These are phyloP conservation scores for Carabus problematicus DNA, from an alignment of 2,888 invertebrate genomes.

Conservation along the genomic window DNA sequence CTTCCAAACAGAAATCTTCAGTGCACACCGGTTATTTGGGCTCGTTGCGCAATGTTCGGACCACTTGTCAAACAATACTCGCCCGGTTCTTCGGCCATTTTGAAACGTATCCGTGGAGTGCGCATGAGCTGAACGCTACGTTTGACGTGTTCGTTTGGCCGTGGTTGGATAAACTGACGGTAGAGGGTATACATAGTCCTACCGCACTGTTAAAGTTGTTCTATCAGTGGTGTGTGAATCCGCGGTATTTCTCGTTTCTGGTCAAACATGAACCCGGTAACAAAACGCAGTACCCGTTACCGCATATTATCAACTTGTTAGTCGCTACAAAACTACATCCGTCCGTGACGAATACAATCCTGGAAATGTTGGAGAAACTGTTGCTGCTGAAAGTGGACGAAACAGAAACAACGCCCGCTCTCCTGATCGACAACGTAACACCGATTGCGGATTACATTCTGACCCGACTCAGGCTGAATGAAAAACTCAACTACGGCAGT, in stretches of 20 bases:
- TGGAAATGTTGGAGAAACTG: slow-evolving; percentile 78
- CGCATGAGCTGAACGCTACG: slow-evolving; percentile 74
- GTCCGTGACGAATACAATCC: slow-evolving; percentile 71
- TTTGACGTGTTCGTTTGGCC: slow-evolving; percentile 86
- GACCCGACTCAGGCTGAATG: slow-evolving; percentile 53
- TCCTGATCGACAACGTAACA: slow-evolving; percentile 58
- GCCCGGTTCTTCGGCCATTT: slow-evolving; percentile 82
- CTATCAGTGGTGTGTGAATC: slow-evolving; percentile 79
- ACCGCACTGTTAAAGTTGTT: slow-evolving; percentile 84
- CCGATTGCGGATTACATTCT: slow-evolving; percentile 52
- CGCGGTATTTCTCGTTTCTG: slow-evolving; percentile 77
- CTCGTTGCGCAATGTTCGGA: slow-evolving; percentile 71
- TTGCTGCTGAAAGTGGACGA: slow-evolving; percentile 71
- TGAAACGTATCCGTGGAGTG: slow-evolving; percentile 76
- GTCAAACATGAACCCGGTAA: slow-evolving; percentile 65
- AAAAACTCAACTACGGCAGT: slow-evolving; percentile 74
- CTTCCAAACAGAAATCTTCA: slow-evolving; percentile 64
- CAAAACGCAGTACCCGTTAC: slow-evolving; percentile 65
- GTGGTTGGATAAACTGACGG: slow-evolving; percentile 73
- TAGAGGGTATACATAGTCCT: slow-evolving; percentile 84
- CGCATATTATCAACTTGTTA: slow-evolving; percentile 75
- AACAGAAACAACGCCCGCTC: slow-evolving; percentile 57
- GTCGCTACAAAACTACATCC: slow-evolving; percentile 70
- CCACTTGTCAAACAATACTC: slow-evolving; percentile 67
- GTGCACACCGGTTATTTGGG: slow-evolving; percentile 70